Percentiles rank a stretch among this genome's conserved stretches.
Evolutionary conservation across 2,797 vertebrate species (phyloP).

Genomic region (Varecia variegata): DNA sequence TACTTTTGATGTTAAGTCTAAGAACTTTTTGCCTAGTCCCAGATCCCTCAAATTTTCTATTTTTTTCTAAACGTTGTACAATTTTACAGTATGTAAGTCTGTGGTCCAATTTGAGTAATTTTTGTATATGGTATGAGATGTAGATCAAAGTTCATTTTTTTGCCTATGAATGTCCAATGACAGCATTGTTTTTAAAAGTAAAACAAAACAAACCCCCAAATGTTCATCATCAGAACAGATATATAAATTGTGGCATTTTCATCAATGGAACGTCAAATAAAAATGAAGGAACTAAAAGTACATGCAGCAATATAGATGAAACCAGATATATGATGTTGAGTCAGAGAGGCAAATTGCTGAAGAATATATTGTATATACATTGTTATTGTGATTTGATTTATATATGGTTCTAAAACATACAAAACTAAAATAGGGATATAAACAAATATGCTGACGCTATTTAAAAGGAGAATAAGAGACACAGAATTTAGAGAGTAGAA

Average conservation of each 20-base stretch:
- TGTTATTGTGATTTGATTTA: background rate
- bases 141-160: background rate
- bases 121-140: background rate
- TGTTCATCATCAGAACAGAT: background rate
- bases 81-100: background rate
- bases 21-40: background rate
- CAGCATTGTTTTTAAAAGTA: background rate
- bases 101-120: background rate
- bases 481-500: conserved; percentile 12
- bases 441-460: conserved; percentile 31
- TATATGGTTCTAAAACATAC: background rate
- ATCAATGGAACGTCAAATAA: background rate
- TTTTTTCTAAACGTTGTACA: background rate
- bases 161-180: background rate
- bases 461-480: conserved; percentile 15
- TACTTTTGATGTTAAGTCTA: background rate
- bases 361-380: background rate
- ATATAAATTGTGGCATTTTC: background rate
- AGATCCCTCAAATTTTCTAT: background rate
- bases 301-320: background rate
- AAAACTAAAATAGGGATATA: background rate
- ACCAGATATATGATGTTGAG: background rate
- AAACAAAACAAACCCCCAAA: background rate
- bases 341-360: background rate
- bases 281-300: background rate